Evolutionary conservation across 2,888 invertebrate genomes (phyloP), one percentile per base, ranked within the genome.

Genomic region (Napeogenes inachia): DNA sequence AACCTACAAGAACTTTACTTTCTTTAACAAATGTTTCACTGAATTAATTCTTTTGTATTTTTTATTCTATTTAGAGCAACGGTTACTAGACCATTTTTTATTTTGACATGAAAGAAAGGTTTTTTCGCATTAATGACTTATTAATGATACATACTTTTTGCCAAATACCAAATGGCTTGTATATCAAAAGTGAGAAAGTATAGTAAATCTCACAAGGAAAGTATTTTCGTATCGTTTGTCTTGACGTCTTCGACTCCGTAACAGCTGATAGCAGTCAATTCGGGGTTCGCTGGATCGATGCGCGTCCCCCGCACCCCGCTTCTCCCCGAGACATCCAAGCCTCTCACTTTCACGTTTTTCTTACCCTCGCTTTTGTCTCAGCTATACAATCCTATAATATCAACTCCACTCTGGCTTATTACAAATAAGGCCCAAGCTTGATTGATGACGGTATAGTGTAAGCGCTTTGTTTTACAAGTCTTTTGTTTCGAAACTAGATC

Each of bases 311-410:
- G 72, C 73, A 66, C 68, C 73, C 73, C 74, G 64, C 72, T 64
- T 63, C 70, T 59, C 71, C 74, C 70, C 73, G 72, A 74, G 76
- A 75, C 75, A 76, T 70, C 81, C 84, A 73, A 79, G 75, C 78
- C 81, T 81, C 81, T 81, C 82, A 84, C 85, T 85, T 87, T 86
- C 85, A 81, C 84, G 81, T 84, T 83, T 86, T 88, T 88, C 85
- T 86, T 85, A 83, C 81, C 79, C 81, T 76, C 73, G 68, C 75
- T 73, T 76, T 65, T 63, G 60, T 62, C 56, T 65, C 30, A 56
- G n/a, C 47, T 62, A 45, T 62, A 60, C 59, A 57, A 64, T 21
- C 64, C 61, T 73, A 70, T 74, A 71, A 73, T 71, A 71, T 73
- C 70, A 67, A 70, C 70, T 67, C 68, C 67, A 73, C 69, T 72